Percentiles rank a stretch among this genome's conserved stretches.
Evolutionary conservation across 2,888 invertebrate species (phyloP).

Genomic region (Leptinotarsa tumamoca): DNA sequence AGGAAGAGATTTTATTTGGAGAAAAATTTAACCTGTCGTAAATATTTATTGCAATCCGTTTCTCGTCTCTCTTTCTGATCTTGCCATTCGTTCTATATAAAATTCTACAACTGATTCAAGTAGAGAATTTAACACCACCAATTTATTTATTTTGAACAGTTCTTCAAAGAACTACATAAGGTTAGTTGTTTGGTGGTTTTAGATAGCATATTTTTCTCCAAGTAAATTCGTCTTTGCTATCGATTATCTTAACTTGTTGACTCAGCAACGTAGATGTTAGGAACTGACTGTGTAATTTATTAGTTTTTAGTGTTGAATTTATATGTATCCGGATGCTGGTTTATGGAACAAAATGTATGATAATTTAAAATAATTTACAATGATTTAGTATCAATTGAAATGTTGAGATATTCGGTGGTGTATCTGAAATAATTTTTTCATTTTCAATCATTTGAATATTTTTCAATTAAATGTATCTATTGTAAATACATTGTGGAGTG

Average conservation of each 20-base stretch:
- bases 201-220: neutral
- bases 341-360: conserved; percentile 42
- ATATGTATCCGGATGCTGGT: conserved; percentile 40
- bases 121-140: too few species aligned
- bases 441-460: conserved; percentile 14
- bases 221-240: neutral
- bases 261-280: conserved; percentile 1
- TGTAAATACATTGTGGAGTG: conserved; percentile 28
- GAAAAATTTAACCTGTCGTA: too few species aligned
- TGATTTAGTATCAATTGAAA: conserved; percentile 22
- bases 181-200: too few species aligned
- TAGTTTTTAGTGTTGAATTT: conserved; percentile 4
- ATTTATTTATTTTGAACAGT: too few species aligned
- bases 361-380: conserved; percentile 12
- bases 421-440: neutral
- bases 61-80: too few species aligned
- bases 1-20: neutral
- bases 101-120: too few species aligned
- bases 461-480: conserved; percentile 22
- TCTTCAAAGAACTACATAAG: too few species aligned
- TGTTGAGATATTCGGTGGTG: neutral
- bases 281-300: conserved; percentile 13
- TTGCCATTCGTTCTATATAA: too few species aligned
- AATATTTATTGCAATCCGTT: too few species aligned
- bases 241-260: neutral